Percentiles rank a stretch among this genome's conserved stretches.
phyloP scores from a whole-genome alignment of 2,113 vertebrate genomes.

The Mormyrus iriodes region DNA sequence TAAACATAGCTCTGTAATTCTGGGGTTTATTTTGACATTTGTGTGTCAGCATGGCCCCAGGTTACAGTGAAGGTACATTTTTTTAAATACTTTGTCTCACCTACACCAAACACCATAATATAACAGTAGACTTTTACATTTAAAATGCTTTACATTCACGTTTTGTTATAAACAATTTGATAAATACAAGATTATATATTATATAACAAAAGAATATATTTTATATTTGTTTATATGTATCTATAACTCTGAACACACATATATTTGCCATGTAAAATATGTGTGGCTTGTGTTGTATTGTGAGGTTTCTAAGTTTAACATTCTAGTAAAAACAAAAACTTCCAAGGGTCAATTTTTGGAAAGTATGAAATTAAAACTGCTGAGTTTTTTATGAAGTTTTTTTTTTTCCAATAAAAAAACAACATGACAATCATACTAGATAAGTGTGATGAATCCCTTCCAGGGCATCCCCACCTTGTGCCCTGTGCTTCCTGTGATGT shows the following conservation, averaged over 20 bases:
- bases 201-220: slow-evolving; percentile 64
- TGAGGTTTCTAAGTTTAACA: slow-evolving; percentile 35
- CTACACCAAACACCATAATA: slow-evolving; percentile 64
- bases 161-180: slow-evolving; percentile 71
- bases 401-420: slow-evolving; percentile 14
- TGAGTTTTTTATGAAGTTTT: slow-evolving; percentile 38
- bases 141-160: slow-evolving; percentile 75
- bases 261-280: slow-evolving; percentile 42
- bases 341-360: not conserved
- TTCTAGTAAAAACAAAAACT: not conserved
- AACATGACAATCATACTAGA: slow-evolving; percentile 20
- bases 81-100: slow-evolving; percentile 50
- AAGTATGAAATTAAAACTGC: slow-evolving; percentile 12
- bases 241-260: slow-evolving; percentile 46
- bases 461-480: not conserved
- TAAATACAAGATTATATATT: slow-evolving; percentile 68
- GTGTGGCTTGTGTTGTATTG: slow-evolving; percentile 51
- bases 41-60: slow-evolving; percentile 43
- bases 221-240: slow-evolving; percentile 51
- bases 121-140: slow-evolving; percentile 59
- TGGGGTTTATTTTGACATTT: slow-evolving; percentile 42
- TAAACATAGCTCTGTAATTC: slow-evolving; percentile 60
- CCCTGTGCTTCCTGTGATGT: not conserved
- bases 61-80: slow-evolving; percentile 54
- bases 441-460: not conserved